Evolutionary conservation across 2,888 invertebrate species (phyloP).

Genomic region (Lordiphosa andalusiaca): DNA sequence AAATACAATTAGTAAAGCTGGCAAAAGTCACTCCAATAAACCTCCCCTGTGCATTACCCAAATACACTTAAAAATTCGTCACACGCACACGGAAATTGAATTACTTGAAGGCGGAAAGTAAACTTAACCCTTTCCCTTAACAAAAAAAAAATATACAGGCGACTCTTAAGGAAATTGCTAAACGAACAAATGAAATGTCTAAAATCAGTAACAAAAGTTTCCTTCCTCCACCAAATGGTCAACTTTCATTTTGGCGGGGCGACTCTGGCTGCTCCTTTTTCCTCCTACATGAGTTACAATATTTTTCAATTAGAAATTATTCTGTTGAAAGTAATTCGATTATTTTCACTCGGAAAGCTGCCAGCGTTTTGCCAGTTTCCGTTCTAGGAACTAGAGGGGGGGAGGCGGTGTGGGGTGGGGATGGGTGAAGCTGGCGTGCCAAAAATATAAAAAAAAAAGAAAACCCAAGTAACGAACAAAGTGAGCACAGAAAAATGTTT

Average conservation of each 20-base stretch:
- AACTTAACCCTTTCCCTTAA: slow-evolving; percentile 5
- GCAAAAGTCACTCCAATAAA: background rate
- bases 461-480: slow-evolving; percentile 27
- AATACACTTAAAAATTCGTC: slow-evolving; percentile 69
- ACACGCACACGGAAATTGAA: slow-evolving; percentile 63
- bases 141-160: background rate
- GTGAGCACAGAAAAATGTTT: slow-evolving; percentile 60
- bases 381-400: slow-evolving; percentile 29
- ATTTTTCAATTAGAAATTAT: slow-evolving; percentile 82
- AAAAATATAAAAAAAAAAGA: slow-evolving; percentile 15
- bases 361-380: slow-evolving; percentile 38
- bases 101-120: slow-evolving; percentile 5
- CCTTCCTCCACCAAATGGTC: slow-evolving; percentile 25
- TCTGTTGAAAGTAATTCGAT: slow-evolving; percentile 81
- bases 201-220: slow-evolving; percentile 16
- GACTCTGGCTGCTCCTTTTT: slow-evolving; percentile 34
- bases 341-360: slow-evolving; percentile 80
- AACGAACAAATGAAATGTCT: slow-evolving; percentile 17
- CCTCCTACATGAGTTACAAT: slow-evolving; percentile 77
- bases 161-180: background rate
- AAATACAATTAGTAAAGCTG: slow-evolving; percentile 21
- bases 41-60: slow-evolving; percentile 7
- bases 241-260: slow-evolving; percentile 23
- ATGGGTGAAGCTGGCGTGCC: slow-evolving; percentile 30
- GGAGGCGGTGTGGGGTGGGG: background rate